Evolutionary conservation across 2,888 invertebrate species (phyloP).

Genomic region (Troides aeacus): DNA sequence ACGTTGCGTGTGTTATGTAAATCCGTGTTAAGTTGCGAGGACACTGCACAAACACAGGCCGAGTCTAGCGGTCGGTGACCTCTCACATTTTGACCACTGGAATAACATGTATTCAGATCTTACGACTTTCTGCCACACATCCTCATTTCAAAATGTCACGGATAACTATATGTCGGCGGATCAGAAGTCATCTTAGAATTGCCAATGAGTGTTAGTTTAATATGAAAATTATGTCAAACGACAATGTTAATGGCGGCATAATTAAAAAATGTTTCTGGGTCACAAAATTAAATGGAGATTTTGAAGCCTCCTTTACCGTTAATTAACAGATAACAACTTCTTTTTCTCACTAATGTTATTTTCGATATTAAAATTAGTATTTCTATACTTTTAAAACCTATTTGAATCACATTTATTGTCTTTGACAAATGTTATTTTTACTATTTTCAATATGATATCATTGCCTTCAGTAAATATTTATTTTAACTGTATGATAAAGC

Average conservation of each 20-base stretch:
- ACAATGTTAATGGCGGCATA: conserved; percentile 13
- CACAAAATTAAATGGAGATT: no score
- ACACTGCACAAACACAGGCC: conserved; percentile 39
- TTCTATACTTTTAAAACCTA: no score
- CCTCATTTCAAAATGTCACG: conserved; percentile 30
- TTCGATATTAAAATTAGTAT: no score
- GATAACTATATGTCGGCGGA: conserved; percentile 26
- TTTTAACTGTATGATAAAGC: no score
- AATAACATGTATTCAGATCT: conserved; percentile 37
- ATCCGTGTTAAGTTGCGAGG: conserved; percentile 46
- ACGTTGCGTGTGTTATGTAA: conserved; percentile 46
- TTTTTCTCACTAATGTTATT: no score
- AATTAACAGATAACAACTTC: no score
- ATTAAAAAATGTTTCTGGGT: conserved; percentile 7
- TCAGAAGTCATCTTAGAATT: conserved; percentile 28
- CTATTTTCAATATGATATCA: no score
- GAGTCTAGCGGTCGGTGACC: conserved; percentile 53
- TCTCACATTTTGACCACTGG: conserved; percentile 50
- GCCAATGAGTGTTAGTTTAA: conserved; percentile 15
- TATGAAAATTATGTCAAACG: conserved; percentile 11
- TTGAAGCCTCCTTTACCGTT: no score
- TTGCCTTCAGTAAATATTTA: no score
- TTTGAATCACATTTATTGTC: no score
- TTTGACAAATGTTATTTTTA: no score
- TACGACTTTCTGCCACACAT: conserved; percentile 36